Percentiles rank a stretch among this genome's conserved stretches.
Conservation (phyloP, 2,113 vertebrate species). For the Lipotes vexillifer region DNA sequence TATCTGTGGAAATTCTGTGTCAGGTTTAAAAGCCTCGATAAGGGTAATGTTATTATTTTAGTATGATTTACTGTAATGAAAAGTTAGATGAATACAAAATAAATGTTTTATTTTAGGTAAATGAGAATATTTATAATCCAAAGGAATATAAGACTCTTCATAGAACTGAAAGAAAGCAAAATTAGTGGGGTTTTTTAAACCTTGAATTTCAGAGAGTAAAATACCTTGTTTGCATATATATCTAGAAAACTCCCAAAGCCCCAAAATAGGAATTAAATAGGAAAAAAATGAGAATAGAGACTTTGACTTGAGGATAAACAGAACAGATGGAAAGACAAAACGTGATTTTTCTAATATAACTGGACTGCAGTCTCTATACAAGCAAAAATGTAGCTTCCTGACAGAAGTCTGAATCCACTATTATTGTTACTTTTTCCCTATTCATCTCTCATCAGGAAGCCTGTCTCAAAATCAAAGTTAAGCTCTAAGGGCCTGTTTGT, state of each 20-base stretch:
- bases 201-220: not conserved
- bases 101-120: not conserved
- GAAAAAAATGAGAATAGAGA: not conserved
- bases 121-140: not conserved
- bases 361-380: not conserved
- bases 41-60: not conserved
- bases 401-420: not conserved
- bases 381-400: constrained; percentile 29
- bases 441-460: constrained; percentile 49
- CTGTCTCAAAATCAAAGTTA: constrained; percentile 38
- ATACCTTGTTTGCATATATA: not conserved
- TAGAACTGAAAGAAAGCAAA: not conserved
- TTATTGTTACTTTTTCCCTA: not conserved
- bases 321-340: not conserved
- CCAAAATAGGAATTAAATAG: not conserved
- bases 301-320: not conserved
- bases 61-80: not conserved
- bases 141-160: not conserved
- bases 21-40: not conserved
- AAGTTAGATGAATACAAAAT: not conserved
- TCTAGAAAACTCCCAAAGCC: not conserved
- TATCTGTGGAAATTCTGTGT: not conserved
- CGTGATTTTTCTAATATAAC: not conserved
- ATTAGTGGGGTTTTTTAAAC: not conserved
- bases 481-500: not conserved